Evolutionary conservation across 2,888 invertebrate genomes (phyloP), one percentile per base, ranked within the genome.

Genomic region (Hirtodrosophila confusa): DNA sequence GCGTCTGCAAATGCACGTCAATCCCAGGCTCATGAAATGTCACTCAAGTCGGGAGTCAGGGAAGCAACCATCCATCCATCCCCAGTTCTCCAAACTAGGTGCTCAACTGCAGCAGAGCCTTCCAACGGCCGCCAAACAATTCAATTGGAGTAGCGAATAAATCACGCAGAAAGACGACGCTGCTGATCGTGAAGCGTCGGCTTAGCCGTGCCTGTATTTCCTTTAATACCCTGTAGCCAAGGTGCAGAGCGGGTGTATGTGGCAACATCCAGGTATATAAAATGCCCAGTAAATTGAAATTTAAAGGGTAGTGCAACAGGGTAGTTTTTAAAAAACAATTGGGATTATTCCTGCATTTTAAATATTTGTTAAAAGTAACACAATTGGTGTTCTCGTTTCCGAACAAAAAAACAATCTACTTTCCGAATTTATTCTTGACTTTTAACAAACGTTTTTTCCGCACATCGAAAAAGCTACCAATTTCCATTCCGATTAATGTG

Each of bases 131-230:
- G 89, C 89, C 88, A 90, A 91, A 90, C 91, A 91, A 91, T 91
- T 91, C 90, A 91, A 91, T 91, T 89, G 89, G 88, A 90, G 89
- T 90, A 90, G 90, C 90, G 90, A 90, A 91, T 91, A 91, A 91
- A 91, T 90, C 90, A 91, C 90, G 82, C 77, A 76, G 78, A 71
- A 45, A 49, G 78, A 69, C 41, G 69, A 45, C 37, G 53, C 58
- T 43, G 47, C 45, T 73, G 73, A 79, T 82, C 83, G 85, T 79
- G 89, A 87, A 83, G 78, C 80, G 50, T 66, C 12, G 57, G 55
- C 70, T 73, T 51, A 69, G 54, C 40, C 33, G 23, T 41, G 39
- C 63, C 57, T 53, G 57, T 43, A 66, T 67, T 64, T 61, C 45
- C 54, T 61, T 53, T 40, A 24, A 35, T 48, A 37, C 70, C 50